Evolutionary conservation across 2,888 invertebrate genomes (phyloP).

Genomic region (Xanthia icteritia): DNA sequence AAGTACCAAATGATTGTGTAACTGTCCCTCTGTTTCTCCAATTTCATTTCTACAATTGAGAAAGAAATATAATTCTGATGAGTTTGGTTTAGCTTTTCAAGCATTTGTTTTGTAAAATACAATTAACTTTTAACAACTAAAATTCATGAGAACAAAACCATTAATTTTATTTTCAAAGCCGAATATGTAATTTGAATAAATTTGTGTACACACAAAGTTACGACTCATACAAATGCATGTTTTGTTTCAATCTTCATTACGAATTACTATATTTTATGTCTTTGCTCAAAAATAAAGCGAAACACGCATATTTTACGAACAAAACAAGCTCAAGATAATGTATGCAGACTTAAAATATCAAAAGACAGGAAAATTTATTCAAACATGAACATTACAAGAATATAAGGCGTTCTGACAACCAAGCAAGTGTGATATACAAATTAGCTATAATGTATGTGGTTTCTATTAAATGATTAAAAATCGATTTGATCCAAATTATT

Average conservation of each 20-base stretch:
- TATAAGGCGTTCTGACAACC: constrained; percentile 48
- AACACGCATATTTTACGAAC: constrained; percentile 57
- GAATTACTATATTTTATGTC: constrained; percentile 49
- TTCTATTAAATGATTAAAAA: constrained; percentile 51
- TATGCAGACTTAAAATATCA: constrained; percentile 61
- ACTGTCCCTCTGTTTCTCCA: not conserved
- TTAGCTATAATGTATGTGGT: constrained; percentile 24
- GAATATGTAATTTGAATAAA: constrained; percentile 49
- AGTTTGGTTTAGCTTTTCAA: constrained; percentile 25
- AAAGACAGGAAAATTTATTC: constrained; percentile 59
- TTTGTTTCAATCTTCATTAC: constrained; percentile 59
- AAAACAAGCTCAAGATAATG: constrained; percentile 53
- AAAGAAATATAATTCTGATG: constrained; percentile 21
- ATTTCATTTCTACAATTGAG: constrained; percentile 16
- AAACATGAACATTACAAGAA: constrained; percentile 60
- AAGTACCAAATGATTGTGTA: constrained; percentile 3
- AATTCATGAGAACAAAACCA: constrained; percentile 32
- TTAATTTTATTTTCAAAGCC: constrained; percentile 37
- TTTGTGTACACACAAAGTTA: constrained; percentile 43
- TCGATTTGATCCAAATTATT: constrained; percentile 45
- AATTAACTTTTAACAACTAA: constrained; percentile 44
- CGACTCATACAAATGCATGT: constrained; percentile 45
- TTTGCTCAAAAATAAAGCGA: constrained; percentile 57
- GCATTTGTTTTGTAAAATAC: constrained; percentile 26
- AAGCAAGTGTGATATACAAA: constrained; percentile 47